Percentiles rank a stretch among this genome's conserved stretches.
phyloP scores from a whole-genome alignment of 35 echinoderm and acorn worm species.

The Anneissia japonica region DNA sequence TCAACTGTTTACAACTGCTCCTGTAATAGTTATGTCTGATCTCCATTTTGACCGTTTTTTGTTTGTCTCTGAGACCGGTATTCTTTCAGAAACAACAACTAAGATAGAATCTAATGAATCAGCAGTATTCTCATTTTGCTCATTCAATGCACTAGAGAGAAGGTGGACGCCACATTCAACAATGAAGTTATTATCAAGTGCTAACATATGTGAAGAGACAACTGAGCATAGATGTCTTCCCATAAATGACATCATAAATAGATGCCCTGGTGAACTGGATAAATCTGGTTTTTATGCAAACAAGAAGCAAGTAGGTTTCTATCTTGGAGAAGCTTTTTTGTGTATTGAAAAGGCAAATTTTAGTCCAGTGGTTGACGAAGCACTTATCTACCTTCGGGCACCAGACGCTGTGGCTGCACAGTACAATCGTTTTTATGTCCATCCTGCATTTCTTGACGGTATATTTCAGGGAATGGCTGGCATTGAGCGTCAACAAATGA shows the following conservation, averaged over 20 bases:
- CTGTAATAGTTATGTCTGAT: not conserved
- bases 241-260: too few relatives aligned
- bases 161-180: slow-evolving; percentile 31
- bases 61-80: slow-evolving; percentile 8
- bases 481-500: not conserved
- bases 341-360: too few relatives aligned
- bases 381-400: too few relatives aligned
- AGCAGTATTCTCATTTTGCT: not conserved
- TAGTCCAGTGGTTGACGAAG: too few relatives aligned
- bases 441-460: slow-evolving; percentile 37
- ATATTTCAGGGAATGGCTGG: slow-evolving; percentile 21
- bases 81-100: not conserved
- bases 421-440: too few relatives aligned
- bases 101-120: not conserved
- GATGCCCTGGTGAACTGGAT: too few relatives aligned
- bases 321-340: too few relatives aligned
- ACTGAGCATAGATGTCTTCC: too few relatives aligned
- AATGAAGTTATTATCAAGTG: not conserved
- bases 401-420: too few relatives aligned
- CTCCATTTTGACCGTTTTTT: slow-evolving; percentile 28
- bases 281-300: too few relatives aligned
- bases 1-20: not conserved
- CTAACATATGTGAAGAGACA: not conserved
- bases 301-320: too few relatives aligned
- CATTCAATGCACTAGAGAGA: not conserved